Percentiles rank a stretch among this genome's conserved stretches.
Evolutionary conservation across 2,888 invertebrate species (phyloP).

Genomic region (Penaeus monodon): DNA sequence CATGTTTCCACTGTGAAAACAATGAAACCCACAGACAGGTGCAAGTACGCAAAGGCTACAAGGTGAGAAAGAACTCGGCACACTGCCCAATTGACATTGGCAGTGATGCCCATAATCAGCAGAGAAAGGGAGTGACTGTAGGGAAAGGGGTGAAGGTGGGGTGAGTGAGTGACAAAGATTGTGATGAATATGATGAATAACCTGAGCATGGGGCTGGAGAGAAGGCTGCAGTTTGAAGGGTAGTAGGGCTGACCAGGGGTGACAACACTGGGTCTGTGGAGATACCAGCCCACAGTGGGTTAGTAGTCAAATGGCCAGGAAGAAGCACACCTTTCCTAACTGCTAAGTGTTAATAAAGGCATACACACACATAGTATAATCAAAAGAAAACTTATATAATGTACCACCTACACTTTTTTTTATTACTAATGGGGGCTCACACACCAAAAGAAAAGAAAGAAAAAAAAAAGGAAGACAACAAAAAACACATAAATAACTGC

Average conservation of each 20-base stretch:
- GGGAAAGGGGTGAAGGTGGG: not conserved
- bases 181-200: conserved; percentile 36
- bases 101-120: not conserved
- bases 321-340: too few species aligned
- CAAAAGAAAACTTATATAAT: too few species aligned
- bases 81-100: not conserved
- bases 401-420: too few species aligned
- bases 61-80: not conserved
- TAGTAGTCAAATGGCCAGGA: conserved; percentile 11
- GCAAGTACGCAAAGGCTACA: not conserved
- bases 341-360: too few species aligned
- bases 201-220: conserved; percentile 64
- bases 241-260: conserved; percentile 44
- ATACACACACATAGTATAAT: too few species aligned
- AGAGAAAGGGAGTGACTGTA: not conserved
- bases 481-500: too few species aligned
- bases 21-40: too few species aligned
- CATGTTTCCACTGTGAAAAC: too few species aligned
- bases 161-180: conserved; percentile 23
- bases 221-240: conserved; percentile 57
- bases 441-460: too few species aligned
- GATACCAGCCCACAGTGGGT: conserved; percentile 45
- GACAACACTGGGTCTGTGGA: conserved; percentile 58
- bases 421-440: too few species aligned
- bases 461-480: too few species aligned